Evolutionary conservation across 1,140 invertebrate species (phyloP), one percentile per base, ranked within the genome.

Genomic region (Gryllus bimaculatus): DNA sequence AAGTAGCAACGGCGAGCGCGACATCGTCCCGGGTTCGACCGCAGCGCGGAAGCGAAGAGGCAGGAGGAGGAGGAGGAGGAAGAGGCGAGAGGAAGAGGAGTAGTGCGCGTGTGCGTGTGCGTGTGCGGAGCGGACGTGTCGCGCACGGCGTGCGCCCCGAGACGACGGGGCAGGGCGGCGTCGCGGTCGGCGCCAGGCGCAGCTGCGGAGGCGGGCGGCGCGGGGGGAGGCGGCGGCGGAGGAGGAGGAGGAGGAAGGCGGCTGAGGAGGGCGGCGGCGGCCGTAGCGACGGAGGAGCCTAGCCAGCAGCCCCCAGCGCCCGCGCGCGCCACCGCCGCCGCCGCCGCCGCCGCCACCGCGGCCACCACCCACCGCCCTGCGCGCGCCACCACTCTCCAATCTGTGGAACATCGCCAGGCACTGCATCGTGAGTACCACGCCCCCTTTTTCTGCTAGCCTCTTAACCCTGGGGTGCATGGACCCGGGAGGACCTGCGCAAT

Each of bases 341-440:
- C 73, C 18, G 10, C 54, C 39, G 8, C 54, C 18, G 10, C 47
- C 13, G 66, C 47, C 18, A 18, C n/a, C 26, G 26, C 26, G n/a
- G 20, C 15, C 8, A 6, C 21, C 49, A 47, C 18, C 20, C 49
- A 0, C 12, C 20, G 10, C 13, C 49, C 47, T 66, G 77, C n/a
- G 15, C 47, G 20, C 18, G 20, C 48, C 15, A 12, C 15, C 73
- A 21, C 66, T 8, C 47, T 82, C 85, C 86, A 88, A 87, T 84
- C 88, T 88, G 88, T 88, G 87, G 88, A 88, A 85, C 84, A 84
- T 87, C 83, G 87, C 87, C 81, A 88, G 85, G 85, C 86, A 88
- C 85, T 88, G 88, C 83, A 88, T 88, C 86, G 88, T 88, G 79
- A 88, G 87, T 88, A 83, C 81, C 6, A 26, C n/a, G 5, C 8